Evolutionary conservation across 2,888 invertebrate species (phyloP).

Genomic region (Ptycholaimellus sp.): DNA sequence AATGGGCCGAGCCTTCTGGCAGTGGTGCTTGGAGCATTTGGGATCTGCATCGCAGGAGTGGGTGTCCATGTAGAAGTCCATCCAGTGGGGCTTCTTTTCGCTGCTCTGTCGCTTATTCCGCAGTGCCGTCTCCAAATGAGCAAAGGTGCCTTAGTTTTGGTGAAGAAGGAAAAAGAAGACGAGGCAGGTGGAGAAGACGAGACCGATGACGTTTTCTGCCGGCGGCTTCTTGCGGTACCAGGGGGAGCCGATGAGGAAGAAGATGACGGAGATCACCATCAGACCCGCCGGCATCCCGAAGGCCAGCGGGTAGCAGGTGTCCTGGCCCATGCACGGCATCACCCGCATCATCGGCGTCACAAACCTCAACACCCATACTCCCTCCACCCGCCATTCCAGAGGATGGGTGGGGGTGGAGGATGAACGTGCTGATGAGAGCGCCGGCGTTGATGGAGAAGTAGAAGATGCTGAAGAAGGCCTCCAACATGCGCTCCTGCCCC

Average conservation of each 20-base stretch:
- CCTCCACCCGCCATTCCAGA: too few species aligned
- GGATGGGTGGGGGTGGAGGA: too few species aligned
- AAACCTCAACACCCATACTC: neutral
- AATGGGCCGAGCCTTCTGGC: slow-evolving; percentile 9
- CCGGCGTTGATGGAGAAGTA: slow-evolving; percentile 76
- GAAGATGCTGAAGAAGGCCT: slow-evolving; percentile 70
- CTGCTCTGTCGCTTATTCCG: slow-evolving; percentile 8
- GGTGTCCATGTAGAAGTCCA: slow-evolving; percentile 15
- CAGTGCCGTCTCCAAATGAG: slow-evolving; percentile 10
- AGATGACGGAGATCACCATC: slow-evolving; percentile 56
- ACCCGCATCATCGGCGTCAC: too few species aligned
- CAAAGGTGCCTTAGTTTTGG: neutral
- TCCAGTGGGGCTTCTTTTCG: slow-evolving; percentile 11
- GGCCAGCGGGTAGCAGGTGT: slow-evolving; percentile 54
- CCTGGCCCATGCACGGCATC: slow-evolving; percentile 26
- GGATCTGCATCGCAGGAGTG: slow-evolving; percentile 11
- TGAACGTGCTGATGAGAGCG: slow-evolving; percentile 56
- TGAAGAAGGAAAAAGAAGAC: too few species aligned
- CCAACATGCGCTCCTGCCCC: slow-evolving; percentile 40
- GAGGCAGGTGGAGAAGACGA: slow-evolving; percentile 48
- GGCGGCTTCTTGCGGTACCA: slow-evolving; percentile 53
- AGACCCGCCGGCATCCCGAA: slow-evolving; percentile 66
- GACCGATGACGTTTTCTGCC: slow-evolving; percentile 53
- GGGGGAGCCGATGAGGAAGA: slow-evolving; percentile 53
- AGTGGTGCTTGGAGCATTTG: slow-evolving; percentile 8